A percentile compares a stretch with the other conserved stretches of the same genome.
phyloP scores from a whole-genome alignment of 2,113 vertebrate genomes.

The Elephas maximus region DNA sequence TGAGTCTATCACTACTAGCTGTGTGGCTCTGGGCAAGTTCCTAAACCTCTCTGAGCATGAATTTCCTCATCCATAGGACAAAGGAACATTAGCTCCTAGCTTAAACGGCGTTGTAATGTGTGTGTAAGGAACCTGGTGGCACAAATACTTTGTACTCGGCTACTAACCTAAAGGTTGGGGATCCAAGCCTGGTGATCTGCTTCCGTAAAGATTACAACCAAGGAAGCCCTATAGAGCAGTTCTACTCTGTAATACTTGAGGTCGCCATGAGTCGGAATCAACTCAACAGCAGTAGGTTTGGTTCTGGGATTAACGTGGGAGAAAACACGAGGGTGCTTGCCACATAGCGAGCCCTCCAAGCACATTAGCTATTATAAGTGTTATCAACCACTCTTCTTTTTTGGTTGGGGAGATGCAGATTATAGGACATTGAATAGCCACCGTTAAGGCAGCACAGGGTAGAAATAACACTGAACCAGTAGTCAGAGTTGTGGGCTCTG shows the following conservation, averaged over 20 bases:
- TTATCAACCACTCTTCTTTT: background rate
- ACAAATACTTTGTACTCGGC: background rate
- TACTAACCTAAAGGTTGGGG: background rate
- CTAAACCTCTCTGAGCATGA: background rate
- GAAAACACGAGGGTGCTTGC: background rate
- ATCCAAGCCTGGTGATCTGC: background rate
- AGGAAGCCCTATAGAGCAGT: background rate
- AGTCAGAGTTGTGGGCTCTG: background rate
- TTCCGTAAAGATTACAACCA: background rate
- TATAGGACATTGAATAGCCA: no score
- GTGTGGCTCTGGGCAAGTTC: background rate
- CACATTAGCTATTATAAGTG: background rate
- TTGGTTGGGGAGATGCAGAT: background rate
- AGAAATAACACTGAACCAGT: background rate
- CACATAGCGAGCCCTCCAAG: rapidly evolving
- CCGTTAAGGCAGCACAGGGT: background rate
- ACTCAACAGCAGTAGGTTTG: no score
- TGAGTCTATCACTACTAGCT: background rate
- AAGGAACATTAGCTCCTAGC: background rate
- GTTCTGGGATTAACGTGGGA: background rate
- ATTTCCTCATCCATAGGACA: background rate
- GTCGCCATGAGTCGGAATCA: no score
- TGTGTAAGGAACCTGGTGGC: background rate
- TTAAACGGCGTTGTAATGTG: rapidly evolving
- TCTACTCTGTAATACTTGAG: no score